A percentile compares a stretch with the other conserved stretches of the same genome.
Evolutionary conservation across 2,797 vertebrate genomes (phyloP).

Genomic region (Ceryle rudis): DNA sequence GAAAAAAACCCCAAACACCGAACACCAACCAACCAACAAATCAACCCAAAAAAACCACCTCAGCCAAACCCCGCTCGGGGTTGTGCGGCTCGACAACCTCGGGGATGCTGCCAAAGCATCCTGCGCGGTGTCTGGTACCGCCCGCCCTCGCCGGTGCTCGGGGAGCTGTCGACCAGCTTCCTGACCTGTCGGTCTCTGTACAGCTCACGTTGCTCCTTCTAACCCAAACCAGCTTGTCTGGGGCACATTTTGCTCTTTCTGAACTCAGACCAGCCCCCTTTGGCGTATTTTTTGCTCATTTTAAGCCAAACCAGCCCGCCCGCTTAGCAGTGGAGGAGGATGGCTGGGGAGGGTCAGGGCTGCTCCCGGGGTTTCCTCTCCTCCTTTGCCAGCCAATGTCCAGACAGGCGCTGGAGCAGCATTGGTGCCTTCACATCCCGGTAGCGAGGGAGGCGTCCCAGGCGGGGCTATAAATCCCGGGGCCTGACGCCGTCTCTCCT

Average conservation of each 20-base stretch:
- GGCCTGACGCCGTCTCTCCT: rapidly evolving
- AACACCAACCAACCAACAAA: no score
- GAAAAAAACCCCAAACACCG: not conserved
- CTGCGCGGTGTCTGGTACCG: no score
- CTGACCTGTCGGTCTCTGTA: rapidly evolving
- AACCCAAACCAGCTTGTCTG: no score
- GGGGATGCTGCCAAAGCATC: not conserved
- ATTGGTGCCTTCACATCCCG: not conserved
- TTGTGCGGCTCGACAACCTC: rapidly evolving
- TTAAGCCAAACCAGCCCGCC: not conserved
- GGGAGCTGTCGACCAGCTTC: not conserved
- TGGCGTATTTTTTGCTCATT: not conserved
- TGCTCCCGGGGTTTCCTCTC: not conserved
- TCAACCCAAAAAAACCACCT: no score
- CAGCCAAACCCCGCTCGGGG: rapidly evolving
- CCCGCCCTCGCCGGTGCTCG: no score
- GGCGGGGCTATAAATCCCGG: slow-evolving; percentile 34
- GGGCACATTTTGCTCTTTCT: no score
- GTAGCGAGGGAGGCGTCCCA: not conserved
- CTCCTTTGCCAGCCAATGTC: not conserved
- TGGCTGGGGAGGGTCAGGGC: not conserved
- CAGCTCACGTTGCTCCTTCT: no score
- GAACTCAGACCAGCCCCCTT: no score
- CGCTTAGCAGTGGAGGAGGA: not conserved
- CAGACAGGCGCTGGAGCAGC: not conserved